Conservation (phyloP, 2,888 invertebrate species). For the Heliconius ismenius region DNA sequence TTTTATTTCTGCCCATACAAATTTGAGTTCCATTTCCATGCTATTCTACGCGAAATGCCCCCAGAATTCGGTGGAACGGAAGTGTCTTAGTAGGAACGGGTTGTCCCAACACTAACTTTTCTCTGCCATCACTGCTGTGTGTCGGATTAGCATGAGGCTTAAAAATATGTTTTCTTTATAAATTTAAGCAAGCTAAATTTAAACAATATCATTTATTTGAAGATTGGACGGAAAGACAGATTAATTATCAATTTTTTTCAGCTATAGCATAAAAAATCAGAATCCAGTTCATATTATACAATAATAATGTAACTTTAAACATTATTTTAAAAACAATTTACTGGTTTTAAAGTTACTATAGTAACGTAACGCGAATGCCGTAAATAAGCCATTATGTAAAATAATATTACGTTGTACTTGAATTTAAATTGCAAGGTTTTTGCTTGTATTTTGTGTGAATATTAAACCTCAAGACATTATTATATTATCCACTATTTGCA, state of each 20-base stretch:
- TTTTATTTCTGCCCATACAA: neutral
- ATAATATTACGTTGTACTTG: neutral
- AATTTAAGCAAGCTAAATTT: neutral
- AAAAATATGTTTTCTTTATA: no score
- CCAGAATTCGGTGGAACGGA: no score
- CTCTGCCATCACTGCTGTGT: no score
- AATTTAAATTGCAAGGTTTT: neutral
- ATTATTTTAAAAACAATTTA: neutral
- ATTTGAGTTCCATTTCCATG: neutral
- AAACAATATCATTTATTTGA: no score
- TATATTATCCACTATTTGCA: neutral
- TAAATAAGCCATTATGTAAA: constrained; percentile 10
- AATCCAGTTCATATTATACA: neutral
- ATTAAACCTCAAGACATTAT: neutral
- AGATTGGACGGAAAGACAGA: no score
- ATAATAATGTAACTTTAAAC: neutral
- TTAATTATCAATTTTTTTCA: no score
- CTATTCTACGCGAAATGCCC: neutral
- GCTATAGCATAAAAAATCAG: neutral
- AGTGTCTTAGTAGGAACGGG: no score
- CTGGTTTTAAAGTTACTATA: neutral
- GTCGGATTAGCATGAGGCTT: no score
- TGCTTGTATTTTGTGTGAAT: neutral
- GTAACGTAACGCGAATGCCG: neutral
- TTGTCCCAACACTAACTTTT: no score